Conservation (phyloP, 37 sponge, comb jelly and placozoan genomes). For the Theonella swinhoei region DNA sequence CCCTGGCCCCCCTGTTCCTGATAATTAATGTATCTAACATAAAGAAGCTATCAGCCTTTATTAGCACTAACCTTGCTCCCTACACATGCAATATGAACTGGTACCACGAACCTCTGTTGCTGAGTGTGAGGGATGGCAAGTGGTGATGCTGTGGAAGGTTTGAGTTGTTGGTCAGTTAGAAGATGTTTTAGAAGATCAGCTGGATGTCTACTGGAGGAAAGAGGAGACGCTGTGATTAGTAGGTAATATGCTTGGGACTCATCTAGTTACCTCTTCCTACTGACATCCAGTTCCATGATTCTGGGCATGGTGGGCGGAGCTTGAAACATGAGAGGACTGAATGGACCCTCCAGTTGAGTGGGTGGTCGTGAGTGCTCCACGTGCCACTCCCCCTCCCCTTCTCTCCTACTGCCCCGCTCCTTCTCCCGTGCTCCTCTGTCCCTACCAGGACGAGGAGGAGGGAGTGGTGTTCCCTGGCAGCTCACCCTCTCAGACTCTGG, state of each 20-base stretch:
- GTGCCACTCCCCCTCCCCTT: slow-evolving; percentile 15
- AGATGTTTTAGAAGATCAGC: slow-evolving; percentile 8
- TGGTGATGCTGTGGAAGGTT: not conserved
- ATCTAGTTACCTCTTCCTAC: slow-evolving; percentile 7
- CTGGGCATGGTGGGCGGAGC: slow-evolving; percentile 13
- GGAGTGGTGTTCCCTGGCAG: not conserved
- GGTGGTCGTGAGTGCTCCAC: slow-evolving; percentile 5
- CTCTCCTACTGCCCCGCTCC: not conserved
- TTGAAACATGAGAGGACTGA: not conserved
- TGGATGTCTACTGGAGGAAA: no score
- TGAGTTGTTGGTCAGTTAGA: not conserved
- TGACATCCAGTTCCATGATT: slow-evolving; percentile 30
- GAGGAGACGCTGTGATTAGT: no score
- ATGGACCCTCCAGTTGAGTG: not conserved
- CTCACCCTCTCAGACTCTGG: not conserved
- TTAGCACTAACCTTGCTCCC: no score
- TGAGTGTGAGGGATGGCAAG: not conserved
- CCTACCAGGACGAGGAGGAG: not conserved
- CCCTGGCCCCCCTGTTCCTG: no score
- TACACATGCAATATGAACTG: no score
- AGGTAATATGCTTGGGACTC: slow-evolving; percentile 1
- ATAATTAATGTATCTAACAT: no score
- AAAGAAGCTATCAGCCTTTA: no score
- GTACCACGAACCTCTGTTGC: no score
- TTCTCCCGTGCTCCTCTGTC: not conserved